phyloP scores from a whole-genome alignment of 92 coral and sea anemone species.

The Hydrozoanthus gracilis region DNA sequence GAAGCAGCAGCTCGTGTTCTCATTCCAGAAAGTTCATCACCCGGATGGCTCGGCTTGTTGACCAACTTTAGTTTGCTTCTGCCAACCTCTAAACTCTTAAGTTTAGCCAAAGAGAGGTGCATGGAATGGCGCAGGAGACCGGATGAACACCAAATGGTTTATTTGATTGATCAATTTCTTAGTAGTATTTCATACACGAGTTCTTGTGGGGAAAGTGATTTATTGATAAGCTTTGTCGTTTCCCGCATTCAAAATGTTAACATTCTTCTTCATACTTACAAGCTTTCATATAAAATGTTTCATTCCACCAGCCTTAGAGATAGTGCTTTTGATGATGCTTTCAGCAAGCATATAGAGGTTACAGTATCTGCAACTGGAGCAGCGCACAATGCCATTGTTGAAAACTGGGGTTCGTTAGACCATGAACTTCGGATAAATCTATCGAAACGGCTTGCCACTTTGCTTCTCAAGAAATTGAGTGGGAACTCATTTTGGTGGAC shows the following conservation, averaged over 20 bases:
- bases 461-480: background rate
- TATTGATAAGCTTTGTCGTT: background rate
- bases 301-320: background rate
- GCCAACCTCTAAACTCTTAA: background rate
- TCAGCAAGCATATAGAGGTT: background rate
- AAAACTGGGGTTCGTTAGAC: background rate
- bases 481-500: constrained; percentile 8
- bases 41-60: constrained; percentile 9
- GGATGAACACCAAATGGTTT: background rate
- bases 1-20: constrained; percentile 44
- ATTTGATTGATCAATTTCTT: background rate
- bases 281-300: background rate
- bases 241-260: background rate
- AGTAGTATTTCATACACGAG: background rate
- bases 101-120: constrained; percentile 10
- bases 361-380: background rate
- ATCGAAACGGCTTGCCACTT: background rate
- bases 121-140: background rate
- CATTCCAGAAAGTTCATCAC: constrained; percentile 18
- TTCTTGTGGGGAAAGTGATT: background rate
- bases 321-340: background rate
- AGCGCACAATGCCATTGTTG: background rate
- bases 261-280: background rate
- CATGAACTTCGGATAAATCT: background rate
- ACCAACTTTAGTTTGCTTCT: constrained; percentile 15